Evolutionary conservation across 35 echinoderm and acorn worm genomes (phyloP), one percentile per base, ranked within the genome.

Genomic region (Amphiura filiformis): DNA sequence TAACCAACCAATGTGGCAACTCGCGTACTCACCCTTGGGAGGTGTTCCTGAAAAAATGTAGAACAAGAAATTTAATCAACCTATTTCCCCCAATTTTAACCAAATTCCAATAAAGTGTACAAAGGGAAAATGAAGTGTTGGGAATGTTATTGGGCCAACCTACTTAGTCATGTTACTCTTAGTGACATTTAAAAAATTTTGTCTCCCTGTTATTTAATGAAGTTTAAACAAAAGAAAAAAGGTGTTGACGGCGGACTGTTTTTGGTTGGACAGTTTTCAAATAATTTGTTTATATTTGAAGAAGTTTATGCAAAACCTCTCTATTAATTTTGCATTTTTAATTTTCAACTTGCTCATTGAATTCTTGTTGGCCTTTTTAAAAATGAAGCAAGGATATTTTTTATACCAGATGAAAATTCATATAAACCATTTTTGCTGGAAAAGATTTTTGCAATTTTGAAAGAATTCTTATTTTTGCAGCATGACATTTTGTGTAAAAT

Each of bases 61-160:
- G 61, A 70, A 70, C 26, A 70, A n/a, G 61, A 70, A 70, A 70
- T 70, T 70, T 70, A 70, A 70, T 70, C 61, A 70, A 70, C 61
- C 61, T 70, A 70, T 70, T 70, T 70, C 17, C 61, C 61, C 61
- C 15, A 70, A 70, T 70, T 70, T 70, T 70, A 15, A 70, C 61
- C 61, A 70, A 70, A 70, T 70, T 70, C 11, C 9, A 70, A 70
- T 70, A 52, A 11, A 7, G 7, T 52, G 7, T 52, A 11, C 7
- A 20, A 20, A 52, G 20, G 44, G 44, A 20, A 52, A 52, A 52
- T 7, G 7, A 52, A 52, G 44, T n/a, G 44, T 52, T 11, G 7
- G 44, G 7, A 52, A 20, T 20, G 7, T 52, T 11, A 11, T 52
- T 52, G 44, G 44, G 44, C 44, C 44, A 52, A 11, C 44, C 44